Conservation (phyloP, 2,888 invertebrate genomes). For the Arctia plantaginis region DNA sequence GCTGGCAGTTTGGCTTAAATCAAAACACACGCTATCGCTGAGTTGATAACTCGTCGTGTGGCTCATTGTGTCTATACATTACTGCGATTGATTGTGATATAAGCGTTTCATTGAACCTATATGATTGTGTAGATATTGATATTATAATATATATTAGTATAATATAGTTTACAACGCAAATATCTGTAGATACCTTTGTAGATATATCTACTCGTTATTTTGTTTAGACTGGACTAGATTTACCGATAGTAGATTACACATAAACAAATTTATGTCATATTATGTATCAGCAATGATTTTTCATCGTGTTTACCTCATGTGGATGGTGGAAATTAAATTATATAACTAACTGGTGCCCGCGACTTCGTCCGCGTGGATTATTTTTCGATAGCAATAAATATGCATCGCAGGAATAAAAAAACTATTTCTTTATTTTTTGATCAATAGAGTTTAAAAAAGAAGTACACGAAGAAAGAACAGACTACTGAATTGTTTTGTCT, state of each 20-base stretch:
- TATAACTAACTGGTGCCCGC: no score
- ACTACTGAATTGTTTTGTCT: no score
- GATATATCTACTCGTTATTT: not conserved
- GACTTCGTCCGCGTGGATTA: no score
- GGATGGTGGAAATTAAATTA: no score
- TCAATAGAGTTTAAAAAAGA: no score
- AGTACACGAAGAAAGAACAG: no score
- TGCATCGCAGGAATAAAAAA: no score
- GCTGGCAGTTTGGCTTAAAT: conserved; percentile 52
- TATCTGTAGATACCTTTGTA: not conserved
- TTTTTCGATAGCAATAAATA: not conserved
- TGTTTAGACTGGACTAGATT: not conserved
- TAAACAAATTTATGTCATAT: not conserved
- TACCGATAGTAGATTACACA: not conserved
- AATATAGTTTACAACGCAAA: not conserved
- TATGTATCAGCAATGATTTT: not conserved
- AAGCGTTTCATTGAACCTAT: conserved; percentile 9
- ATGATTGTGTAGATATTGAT: conserved; percentile 2
- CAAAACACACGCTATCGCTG: conserved; percentile 52
- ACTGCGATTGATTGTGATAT: conserved; percentile 30
- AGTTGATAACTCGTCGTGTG: conserved; percentile 50
- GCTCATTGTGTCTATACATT: conserved; percentile 31
- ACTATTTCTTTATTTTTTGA: no score
- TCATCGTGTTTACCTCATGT: no score
- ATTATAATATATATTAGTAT: not conserved